phyloP scores from a whole-genome alignment of 2,797 vertebrate species.

The Myiotriccus ornatus region DNA sequence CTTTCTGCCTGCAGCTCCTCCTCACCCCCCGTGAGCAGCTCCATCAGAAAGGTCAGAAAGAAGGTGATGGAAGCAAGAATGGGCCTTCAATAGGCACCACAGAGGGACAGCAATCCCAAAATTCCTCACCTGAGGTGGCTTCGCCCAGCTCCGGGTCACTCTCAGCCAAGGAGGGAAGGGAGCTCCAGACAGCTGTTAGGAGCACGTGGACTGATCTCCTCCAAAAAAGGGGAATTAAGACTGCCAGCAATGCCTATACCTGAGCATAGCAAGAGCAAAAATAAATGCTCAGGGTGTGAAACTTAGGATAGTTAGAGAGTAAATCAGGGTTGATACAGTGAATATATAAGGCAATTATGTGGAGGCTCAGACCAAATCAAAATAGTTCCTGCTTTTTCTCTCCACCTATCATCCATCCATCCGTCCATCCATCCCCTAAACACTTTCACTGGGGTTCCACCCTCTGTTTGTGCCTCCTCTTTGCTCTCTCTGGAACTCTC shows the following conservation, averaged over 20 bases:
- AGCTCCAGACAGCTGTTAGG: not conserved
- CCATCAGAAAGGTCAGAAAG: not conserved
- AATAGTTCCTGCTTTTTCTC: not conserved
- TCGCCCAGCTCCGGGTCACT: not conserved
- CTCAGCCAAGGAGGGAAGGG: not conserved
- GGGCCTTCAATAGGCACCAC: not conserved
- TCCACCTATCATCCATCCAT: not conserved
- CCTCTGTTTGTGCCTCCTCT: not conserved
- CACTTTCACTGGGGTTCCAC: not conserved
- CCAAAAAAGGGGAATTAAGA: not conserved
- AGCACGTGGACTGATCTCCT: not conserved
- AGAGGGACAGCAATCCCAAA: not conserved
- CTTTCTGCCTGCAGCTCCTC: not conserved
- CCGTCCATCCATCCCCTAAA: not conserved
- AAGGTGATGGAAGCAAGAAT: accelerated
- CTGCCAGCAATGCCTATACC: not conserved
- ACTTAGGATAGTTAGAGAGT: not conserved
- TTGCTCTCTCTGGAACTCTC: not conserved
- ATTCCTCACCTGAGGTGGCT: not conserved
- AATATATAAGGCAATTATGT: not conserved
- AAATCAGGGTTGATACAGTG: not conserved
- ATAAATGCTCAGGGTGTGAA: not conserved
- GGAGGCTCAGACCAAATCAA: not conserved
- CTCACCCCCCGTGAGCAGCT: accelerated
- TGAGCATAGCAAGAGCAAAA: not conserved